Percentiles rank a stretch among this genome's conserved stretches.
Evolutionary conservation across 2,888 invertebrate genomes (phyloP).

Genomic region (Rhingia campestris): DNA sequence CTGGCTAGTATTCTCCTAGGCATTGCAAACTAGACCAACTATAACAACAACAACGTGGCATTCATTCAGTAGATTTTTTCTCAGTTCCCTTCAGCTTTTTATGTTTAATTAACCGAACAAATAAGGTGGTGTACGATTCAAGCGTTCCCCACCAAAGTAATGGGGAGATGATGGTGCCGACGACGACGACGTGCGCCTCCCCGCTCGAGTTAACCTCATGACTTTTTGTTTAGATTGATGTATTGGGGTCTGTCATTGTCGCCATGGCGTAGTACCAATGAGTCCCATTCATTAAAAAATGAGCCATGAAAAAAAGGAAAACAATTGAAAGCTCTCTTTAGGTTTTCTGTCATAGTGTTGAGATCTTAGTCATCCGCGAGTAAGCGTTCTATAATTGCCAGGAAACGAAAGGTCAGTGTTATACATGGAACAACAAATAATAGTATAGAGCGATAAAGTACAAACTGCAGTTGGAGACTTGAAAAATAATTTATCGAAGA

Average conservation of each 20-base stretch:
- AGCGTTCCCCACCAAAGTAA: conserved; percentile 4
- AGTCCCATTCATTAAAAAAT: conserved; percentile 46
- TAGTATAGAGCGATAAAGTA: conserved; percentile 8
- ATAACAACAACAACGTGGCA: conserved; percentile 39
- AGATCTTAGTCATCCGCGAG: conserved; percentile 50
- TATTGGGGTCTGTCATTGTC: conserved; percentile 63
- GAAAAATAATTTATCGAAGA: not conserved
- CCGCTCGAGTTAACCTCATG: conserved; percentile 58
- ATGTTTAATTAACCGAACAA: conserved; percentile 65
- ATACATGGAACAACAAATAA: conserved; percentile 7
- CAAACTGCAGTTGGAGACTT: conserved; percentile 6
- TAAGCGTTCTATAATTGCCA: conserved; percentile 37
- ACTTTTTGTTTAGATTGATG: conserved; percentile 55
- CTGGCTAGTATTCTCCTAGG: not conserved
- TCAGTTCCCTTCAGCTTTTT: conserved; percentile 20
- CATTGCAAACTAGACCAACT: conserved; percentile 25
- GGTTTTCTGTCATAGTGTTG: conserved; percentile 12
- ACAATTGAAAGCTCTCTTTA: conserved; percentile 64
- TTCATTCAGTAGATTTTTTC: conserved; percentile 47
- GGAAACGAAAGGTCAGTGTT: conserved; percentile 69
- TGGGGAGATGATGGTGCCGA: conserved; percentile 9
- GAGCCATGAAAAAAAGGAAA: conserved; percentile 3
- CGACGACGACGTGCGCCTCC: conserved; percentile 2
- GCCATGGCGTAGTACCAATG: conserved; percentile 20
- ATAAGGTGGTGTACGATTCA: conserved; percentile 54